Evolutionary conservation across 92 coral and sea anemone genomes (phyloP), one percentile per base, ranked within the genome.

Genomic region (Isaurus tuberculatus): DNA sequence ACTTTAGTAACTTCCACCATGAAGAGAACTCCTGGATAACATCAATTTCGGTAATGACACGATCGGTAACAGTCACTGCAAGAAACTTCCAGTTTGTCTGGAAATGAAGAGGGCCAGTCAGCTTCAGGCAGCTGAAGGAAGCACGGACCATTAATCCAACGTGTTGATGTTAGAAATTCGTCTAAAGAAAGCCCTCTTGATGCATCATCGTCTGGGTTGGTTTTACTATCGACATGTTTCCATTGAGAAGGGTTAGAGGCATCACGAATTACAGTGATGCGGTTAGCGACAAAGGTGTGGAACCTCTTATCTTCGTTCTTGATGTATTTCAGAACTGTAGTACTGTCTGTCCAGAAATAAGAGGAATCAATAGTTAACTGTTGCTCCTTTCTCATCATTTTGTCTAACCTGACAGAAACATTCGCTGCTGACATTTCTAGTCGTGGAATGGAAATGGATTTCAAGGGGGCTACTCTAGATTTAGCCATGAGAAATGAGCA

Each of bases 291-390:
- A 8, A 61, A 61, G 22, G 67, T 61, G 20, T 29, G 26, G 30
- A 61, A 61, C 20, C 67, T 23, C 14, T 23, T 15, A 9, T 61
- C 20, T 2, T 23, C 67, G 10, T 65, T 65, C 22, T 32, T 0
- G 5, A 65, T 6, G 13, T 65, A 65, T 2, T 65, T 27, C 37
- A 65, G 2, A 6, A 65, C 70, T 27, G 34, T 65, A 17, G 34
- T 65, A 9, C 36, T 27, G 70, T 65, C 70, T 10, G 42, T 65
- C 70, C 70, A 65, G n/a, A 65, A 65, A 32, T 65, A 65, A 10
- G 34, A 30, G 27, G 32, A 20, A 28, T 15, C 28, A 2, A 65
- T 49, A n/a, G 58, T 17, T 49, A 49, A 17, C 23, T 49, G 19
- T 27, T 9, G 37, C 70, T 27, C 34, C 70, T 65, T 65, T 19